phyloP scores from a whole-genome alignment of 2,797 vertebrate species.

The Nannoperca australis region DNA sequence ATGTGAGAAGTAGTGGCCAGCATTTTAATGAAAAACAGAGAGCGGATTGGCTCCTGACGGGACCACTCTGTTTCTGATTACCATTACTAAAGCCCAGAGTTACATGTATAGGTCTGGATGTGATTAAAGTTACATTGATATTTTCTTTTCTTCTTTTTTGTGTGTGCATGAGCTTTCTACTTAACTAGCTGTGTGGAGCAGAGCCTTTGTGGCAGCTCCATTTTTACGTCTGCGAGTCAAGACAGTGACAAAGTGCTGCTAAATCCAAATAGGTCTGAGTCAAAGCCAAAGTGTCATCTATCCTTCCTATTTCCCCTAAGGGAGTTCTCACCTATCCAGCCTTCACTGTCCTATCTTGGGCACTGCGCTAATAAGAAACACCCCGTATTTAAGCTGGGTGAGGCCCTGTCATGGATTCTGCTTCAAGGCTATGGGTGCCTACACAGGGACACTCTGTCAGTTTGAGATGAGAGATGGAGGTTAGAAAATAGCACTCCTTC shows the following conservation, averaged over 20 bases:
- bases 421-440: constrained; percentile 49
- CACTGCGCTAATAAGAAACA: constrained; percentile 68
- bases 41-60: constrained; percentile 72
- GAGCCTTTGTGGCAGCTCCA: constrained; percentile 37
- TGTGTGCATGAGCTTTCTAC: constrained; percentile 30
- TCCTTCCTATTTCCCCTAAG: constrained; percentile 56
- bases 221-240: constrained; percentile 64
- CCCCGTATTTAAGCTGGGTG: constrained; percentile 64
- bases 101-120: constrained; percentile 71
- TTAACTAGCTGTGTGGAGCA: constrained; percentile 41
- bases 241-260: constrained; percentile 73
- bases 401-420: constrained; percentile 57
- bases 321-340: constrained; percentile 55
- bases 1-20: constrained; percentile 79
- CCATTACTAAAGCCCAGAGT: constrained; percentile 67
- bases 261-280: constrained; percentile 67
- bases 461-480: constrained; percentile 48
- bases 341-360: constrained; percentile 65
- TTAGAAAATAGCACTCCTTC: constrained; percentile 80
- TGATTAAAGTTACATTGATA: constrained; percentile 73
- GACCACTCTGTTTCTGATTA: constrained; percentile 81
- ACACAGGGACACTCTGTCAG: constrained; percentile 46
- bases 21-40: constrained; percentile 85
- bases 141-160: constrained; percentile 62
- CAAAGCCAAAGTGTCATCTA: constrained; percentile 74